Base-by-base conservation (phyloP, 2,888 invertebrate species). In the Euzophera pinguis region DNA sequence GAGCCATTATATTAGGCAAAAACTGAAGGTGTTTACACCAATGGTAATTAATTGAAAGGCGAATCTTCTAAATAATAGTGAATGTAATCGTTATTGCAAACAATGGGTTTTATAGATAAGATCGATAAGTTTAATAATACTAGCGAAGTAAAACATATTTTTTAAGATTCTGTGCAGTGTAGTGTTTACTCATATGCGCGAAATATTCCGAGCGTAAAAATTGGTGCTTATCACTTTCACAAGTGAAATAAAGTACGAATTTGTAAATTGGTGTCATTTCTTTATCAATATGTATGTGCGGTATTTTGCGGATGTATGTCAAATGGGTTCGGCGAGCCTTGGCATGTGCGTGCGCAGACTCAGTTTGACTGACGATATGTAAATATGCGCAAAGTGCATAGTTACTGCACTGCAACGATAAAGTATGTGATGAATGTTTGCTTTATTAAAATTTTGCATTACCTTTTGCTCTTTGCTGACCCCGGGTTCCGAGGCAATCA, bases 211-310 rank as follows among this genome's bases (percentile, higher is more conserved):
- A 29, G 29, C 14, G 12, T 29, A 27, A 43, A 13, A 12, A 43
- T 5, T 2, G 7, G 27, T 13, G 8, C 13, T 43, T 29, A 8
- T 27, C 42, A 27, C 42, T 42, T 42, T 29, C 29, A 43, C 42
- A 12, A 12, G 43, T 29, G 8, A 29, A 43, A 29, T 22, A 22
- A 22, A 22, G 14, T 14, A 32, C 29, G 39, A 51, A 43, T 14
- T 47, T 32, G 17, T 17, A 17, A 43, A 43, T 43, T 22, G 43
- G 43, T 43, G 43, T 43, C 43, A 43, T 29, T 43, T 27, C 29
- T 43, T 42, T 43, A 43, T 43, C 43, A 43, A 41, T 22, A 22
- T 22, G 29, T 43, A 43, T 29, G 43, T 29, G 43, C 8, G 13
- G 43, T 43, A 43, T 29, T 27, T 43, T 13, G 13, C 37, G 32